Evolutionary conservation across 1,140 invertebrate species (phyloP), one percentile per base, ranked within the genome.

Genomic region (Orius insidiosus): DNA sequence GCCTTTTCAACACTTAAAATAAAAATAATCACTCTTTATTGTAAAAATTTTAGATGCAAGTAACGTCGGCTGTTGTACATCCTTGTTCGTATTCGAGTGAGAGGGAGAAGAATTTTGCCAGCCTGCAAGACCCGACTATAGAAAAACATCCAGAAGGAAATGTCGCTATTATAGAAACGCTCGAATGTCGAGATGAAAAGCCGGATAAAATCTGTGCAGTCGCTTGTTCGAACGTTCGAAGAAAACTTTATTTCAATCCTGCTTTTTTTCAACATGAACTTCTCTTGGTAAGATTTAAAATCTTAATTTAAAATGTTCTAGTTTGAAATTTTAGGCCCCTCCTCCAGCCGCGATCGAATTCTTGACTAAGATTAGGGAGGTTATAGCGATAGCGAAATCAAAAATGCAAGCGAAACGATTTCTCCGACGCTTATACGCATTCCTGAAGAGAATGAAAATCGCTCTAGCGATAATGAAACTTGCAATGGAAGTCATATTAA

Each of bases 341-440:
- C 85, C 85, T 10, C 80, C 82, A 49, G 84, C 82, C 16, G 83
- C 84, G 14, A 62, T 87, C 46, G 85, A 90, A 64, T 88, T 90
- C 60, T 63, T 89, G 11, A 67, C 75, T 1, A 85, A 86, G 67
- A 87, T 90, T 45, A 71, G 85, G 47, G 84, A 88, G 69, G 84
- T 88, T 5, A 88, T 90, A 50, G 68, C 80, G 11, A 78, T 86
- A 33, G 84, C 85, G 2, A 87, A 86, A 58, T 77, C 82, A 52
- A 86, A 87, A 63, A 85, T 90, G 75, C 70, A 71, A 30, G 67
- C 73, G 0, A 87, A 86, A 63, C 69, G 75, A 37, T 84, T 57
- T 68, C 77, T 44, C 85, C 85, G 9, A 78, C 75, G 44, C 63
- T 90, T 1, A 69, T 75, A 45, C 72, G 76, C 46, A 90, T 90